These are phyloP conservation scores for Cantharis lateralis DNA, from an alignment of 2,888 invertebrate species.

Conservation along the genomic window DNA sequence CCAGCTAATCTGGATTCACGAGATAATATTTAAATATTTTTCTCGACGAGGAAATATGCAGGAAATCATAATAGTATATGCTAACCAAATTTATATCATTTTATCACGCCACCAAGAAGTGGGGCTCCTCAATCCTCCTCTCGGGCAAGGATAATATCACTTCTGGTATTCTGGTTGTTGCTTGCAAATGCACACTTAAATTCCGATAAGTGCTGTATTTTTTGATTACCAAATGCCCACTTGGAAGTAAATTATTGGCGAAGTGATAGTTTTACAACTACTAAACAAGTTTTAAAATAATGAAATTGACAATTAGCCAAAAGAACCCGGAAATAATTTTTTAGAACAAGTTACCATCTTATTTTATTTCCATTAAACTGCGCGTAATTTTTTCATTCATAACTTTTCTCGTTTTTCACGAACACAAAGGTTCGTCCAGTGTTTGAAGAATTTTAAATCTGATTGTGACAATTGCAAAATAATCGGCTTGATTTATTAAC, in stretches of 20 bases:
- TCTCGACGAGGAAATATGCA: neutral
- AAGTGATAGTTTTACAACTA: neutral
- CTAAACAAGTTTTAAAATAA: neutral
- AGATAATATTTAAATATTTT: neutral
- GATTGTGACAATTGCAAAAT: neutral
- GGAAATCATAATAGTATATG: neutral
- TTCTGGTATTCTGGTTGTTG: neutral
- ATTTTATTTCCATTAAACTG: neutral
- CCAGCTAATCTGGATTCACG: neutral
- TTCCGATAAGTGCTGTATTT: neutral
- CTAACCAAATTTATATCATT: neutral
- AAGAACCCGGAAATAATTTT: neutral
- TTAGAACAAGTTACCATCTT: neutral
- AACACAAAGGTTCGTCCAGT: neutral
- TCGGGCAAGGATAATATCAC: neutral
- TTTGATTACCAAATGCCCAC: neutral
- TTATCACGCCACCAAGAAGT: neutral
- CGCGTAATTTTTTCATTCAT: neutral
- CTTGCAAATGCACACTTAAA: neutral
- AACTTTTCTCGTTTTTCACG: neutral
- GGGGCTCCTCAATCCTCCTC: neutral
- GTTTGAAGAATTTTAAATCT: neutral
- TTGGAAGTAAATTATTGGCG: neutral
- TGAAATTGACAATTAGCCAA: neutral
- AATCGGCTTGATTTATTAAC: neutral